These are phyloP conservation scores for Tachycineta bicolor DNA, from an alignment of 2,113 vertebrate genomes.

Conservation along the genomic window DNA sequence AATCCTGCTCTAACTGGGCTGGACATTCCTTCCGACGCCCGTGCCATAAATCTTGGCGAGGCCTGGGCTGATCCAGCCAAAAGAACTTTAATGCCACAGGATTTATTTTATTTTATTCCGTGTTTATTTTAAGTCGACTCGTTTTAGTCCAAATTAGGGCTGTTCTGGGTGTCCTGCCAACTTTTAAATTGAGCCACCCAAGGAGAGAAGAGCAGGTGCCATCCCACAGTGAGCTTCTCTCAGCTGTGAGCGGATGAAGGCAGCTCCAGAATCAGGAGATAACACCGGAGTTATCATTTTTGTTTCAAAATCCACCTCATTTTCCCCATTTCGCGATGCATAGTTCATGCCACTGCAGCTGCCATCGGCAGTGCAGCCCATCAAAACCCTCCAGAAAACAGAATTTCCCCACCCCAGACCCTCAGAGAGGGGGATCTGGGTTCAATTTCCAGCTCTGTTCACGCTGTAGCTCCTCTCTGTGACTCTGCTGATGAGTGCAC, in stretches of 20 bases:
- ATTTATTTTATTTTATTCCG: constrained; percentile 52
- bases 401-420: background rate
- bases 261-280: background rate
- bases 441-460: background rate
- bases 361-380: background rate
- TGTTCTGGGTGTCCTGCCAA: constrained; percentile 28
- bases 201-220: background rate
- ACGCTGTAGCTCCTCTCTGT: background rate
- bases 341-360: background rate
- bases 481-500: background rate
- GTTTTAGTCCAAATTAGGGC: constrained; percentile 31
- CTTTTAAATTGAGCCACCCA: constrained; percentile 19
- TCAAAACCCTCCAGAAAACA: background rate
- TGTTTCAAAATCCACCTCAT: background rate
- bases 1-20: background rate
- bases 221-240: background rate
- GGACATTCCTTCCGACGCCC: background rate
- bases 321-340: background rate
- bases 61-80: background rate
- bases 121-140: constrained; percentile 34
- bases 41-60: background rate
- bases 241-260: background rate
- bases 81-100: background rate
- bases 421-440: background rate
- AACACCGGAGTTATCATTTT: background rate